Conservation (phyloP, 2,113 vertebrate species). For the Leucopternis melanops region DNA sequence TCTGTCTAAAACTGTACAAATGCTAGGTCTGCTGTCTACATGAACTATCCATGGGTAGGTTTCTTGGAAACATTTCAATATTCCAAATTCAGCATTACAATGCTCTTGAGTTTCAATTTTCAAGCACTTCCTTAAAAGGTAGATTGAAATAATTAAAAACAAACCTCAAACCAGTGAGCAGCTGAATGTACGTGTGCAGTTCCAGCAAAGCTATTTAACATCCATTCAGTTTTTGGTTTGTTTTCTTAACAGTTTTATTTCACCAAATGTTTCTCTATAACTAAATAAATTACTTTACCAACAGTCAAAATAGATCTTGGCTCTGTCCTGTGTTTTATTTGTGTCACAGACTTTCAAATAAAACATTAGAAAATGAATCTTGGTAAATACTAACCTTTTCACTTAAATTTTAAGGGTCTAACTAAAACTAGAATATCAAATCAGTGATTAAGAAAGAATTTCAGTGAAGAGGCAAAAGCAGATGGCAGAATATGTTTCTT, state of each 20-base stretch:
- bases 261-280: not conserved
- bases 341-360: not conserved
- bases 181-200: not conserved
- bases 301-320: not conserved
- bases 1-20: not conserved
- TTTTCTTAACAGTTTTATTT: not conserved
- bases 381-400: not conserved
- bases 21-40: fast-evolving
- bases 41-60: not conserved
- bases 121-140: not conserved
- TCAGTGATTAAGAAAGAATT: not conserved
- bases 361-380: not conserved
- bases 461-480: not conserved
- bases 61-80: not conserved
- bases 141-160: not conserved
- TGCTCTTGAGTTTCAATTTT: not conserved
- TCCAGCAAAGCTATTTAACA: not conserved
- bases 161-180: not conserved
- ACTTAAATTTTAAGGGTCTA: not conserved
- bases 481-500: not conserved
- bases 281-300: not conserved
- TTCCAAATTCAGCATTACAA: not conserved
- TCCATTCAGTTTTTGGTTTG: not conserved
- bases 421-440: not conserved
- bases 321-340: not conserved